Percentiles rank a stretch among this genome's conserved stretches.
Conservation (phyloP, 2,888 invertebrate species). For the Eumacrocentrus americanus region DNA sequence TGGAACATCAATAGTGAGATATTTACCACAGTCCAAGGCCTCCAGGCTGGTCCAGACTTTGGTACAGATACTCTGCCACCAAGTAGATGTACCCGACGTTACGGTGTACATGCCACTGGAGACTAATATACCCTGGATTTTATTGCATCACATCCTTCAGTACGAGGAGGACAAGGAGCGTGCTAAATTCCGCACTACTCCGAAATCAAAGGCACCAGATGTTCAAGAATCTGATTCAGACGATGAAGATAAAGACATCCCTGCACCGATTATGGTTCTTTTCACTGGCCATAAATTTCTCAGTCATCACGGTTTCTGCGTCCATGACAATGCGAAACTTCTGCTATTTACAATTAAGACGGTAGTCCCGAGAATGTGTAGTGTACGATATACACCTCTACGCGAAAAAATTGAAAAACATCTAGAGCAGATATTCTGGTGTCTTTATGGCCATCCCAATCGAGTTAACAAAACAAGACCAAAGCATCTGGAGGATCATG, state of each 20-base stretch:
- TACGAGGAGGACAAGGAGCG: slow-evolving; percentile 74
- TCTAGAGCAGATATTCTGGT: slow-evolving; percentile 85
- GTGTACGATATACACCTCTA: slow-evolving; percentile 69
- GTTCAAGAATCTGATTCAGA: slow-evolving; percentile 43
- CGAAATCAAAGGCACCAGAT: slow-evolving; percentile 43
- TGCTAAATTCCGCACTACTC: slow-evolving; percentile 57
- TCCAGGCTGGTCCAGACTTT: slow-evolving; percentile 76
- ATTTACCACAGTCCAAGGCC: slow-evolving; percentile 67
- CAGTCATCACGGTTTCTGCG: slow-evolving; percentile 81
- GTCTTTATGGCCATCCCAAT: slow-evolving; percentile 83
- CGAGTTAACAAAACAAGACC: slow-evolving; percentile 67
- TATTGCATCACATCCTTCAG: slow-evolving; percentile 80
- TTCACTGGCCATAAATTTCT: slow-evolving; percentile 86
- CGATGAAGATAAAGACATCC: slow-evolving; percentile 68
- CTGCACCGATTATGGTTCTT: slow-evolving; percentile 76
- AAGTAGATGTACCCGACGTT: slow-evolving; percentile 74
- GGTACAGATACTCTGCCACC: slow-evolving; percentile 77
- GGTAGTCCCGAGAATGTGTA: slow-evolving; percentile 72
- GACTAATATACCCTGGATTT: slow-evolving; percentile 80
- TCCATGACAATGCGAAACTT: slow-evolving; percentile 76
- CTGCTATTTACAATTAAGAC: slow-evolving; percentile 79
- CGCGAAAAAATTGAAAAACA: slow-evolving; percentile 76
- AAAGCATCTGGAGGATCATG: slow-evolving; percentile 76
- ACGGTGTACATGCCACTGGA: slow-evolving; percentile 71
- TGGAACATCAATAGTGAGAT: slow-evolving; percentile 62